Conservation (phyloP, 2,113 vertebrate genomes). For the Acrocephalus kingi region DNA sequence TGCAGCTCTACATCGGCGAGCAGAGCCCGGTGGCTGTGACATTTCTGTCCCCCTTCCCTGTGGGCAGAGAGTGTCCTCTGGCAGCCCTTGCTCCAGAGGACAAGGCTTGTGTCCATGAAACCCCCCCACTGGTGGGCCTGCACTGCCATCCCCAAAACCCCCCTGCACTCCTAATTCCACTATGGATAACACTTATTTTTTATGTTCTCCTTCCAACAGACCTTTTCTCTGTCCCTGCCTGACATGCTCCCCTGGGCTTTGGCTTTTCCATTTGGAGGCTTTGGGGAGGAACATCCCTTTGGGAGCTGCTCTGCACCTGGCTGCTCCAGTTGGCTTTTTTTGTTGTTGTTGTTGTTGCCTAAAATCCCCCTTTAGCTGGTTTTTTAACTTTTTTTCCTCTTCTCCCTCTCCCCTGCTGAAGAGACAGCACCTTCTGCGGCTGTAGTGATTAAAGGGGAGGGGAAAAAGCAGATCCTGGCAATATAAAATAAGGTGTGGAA, state of each 20-base stretch:
- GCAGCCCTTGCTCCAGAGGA: not conserved
- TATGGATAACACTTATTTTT: not conserved
- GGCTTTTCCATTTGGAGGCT: not conserved
- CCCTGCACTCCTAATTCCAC: not conserved
- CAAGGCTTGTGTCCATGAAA: not conserved
- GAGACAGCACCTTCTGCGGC: slow-evolving; percentile 25
- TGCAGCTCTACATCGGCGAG: rapidly evolving
- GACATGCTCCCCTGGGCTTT: not conserved
- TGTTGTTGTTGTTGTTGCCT: not conserved
- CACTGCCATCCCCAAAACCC: not conserved
- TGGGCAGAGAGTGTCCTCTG: not conserved
- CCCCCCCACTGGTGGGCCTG: rapidly evolving
- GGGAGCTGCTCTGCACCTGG: not conserved
- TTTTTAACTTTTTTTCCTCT: not conserved
- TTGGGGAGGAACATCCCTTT: not conserved
- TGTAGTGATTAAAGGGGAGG: slow-evolving; percentile 43
- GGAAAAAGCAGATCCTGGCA: not conserved
- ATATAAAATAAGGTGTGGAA: slow-evolving; percentile 50
- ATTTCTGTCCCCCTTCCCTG: not conserved
- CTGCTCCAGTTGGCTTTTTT: not conserved
- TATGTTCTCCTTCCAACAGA: not conserved
- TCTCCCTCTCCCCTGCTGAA: not conserved
- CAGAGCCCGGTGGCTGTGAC: not conserved
- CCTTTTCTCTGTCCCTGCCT: not conserved
- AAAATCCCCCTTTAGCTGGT: not conserved